A percentile compares a stretch with the other conserved stretches of the same genome.
Conservation (phyloP, 1,140 invertebrate species). For the Potamilus streckersoni region DNA sequence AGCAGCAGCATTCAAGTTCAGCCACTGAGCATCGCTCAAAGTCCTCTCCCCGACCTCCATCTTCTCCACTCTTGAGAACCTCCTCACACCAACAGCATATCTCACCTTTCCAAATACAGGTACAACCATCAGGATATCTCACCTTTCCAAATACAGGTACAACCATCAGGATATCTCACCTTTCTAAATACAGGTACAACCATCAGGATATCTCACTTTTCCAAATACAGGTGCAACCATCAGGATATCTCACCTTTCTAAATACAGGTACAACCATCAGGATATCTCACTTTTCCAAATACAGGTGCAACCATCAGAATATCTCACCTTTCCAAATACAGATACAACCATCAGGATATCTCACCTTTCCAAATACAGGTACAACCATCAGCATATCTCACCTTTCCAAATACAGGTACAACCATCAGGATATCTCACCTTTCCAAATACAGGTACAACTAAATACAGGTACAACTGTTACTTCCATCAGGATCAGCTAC, state of each 20-base stretch:
- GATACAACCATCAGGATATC: constrained; percentile 9
- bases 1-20: constrained; percentile 37
- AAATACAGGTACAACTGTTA: no score
- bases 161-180: constrained; percentile 10
- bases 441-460: constrained; percentile 21
- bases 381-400: constrained; percentile 14
- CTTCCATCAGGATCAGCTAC: no score
- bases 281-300: constrained; percentile 22
- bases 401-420: constrained; percentile 16
- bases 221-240: constrained; percentile 17
- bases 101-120: constrained; percentile 15
- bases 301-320: constrained; percentile 8
- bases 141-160: constrained; percentile 12
- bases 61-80: constrained; percentile 21
- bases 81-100: constrained; percentile 20
- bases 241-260: constrained; percentile 17
- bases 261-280: constrained; percentile 8
- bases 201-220: constrained; percentile 10
- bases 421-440: constrained; percentile 10
- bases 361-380: constrained; percentile 17
- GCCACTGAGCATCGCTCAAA: constrained; percentile 24
- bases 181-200: constrained; percentile 17
- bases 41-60: constrained; percentile 24
- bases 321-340: constrained; percentile 18
- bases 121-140: not conserved